Evolutionary conservation across 1,140 invertebrate genomes (phyloP).

Genomic region (Bombus confusus): DNA sequence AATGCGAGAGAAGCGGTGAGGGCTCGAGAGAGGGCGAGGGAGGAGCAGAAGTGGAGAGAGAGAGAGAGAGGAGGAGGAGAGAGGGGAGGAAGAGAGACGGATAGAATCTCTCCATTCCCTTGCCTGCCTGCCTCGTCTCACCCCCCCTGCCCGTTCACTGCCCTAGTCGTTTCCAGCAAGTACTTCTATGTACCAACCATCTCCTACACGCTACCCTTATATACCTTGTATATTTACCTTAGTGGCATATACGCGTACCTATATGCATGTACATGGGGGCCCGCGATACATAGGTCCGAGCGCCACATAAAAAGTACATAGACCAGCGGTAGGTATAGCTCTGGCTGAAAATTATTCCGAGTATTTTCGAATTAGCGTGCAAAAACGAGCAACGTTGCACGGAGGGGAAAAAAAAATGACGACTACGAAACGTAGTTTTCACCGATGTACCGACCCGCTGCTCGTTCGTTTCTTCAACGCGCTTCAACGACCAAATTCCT

Average conservation of each 20-base stretch:
- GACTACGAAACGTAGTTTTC: constrained; percentile 39
- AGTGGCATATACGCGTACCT: constrained; percentile 62
- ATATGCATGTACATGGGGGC: constrained; percentile 41
- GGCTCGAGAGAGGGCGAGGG: background rate
- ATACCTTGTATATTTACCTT: constrained; percentile 78
- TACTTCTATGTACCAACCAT: constrained; percentile 80
- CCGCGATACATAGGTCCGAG: constrained; percentile 64
- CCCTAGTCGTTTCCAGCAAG: constrained; percentile 81
- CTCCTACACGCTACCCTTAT: constrained; percentile 80
- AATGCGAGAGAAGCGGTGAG: constrained; percentile 16
- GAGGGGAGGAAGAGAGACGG: constrained; percentile 36
- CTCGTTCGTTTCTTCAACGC: constrained; percentile 30
- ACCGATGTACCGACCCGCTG: background rate
- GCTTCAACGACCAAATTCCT: background rate
- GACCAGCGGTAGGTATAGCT: constrained; percentile 51
- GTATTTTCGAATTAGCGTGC: constrained; percentile 71
- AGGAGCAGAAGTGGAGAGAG: constrained; percentile 8
- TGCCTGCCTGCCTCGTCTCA: constrained; percentile 41
- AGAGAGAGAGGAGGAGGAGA: constrained; percentile 14
- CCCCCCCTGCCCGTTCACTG: constrained; percentile 65
- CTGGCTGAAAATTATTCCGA: constrained; percentile 70
- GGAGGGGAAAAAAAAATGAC: background rate
- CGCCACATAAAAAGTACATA: constrained; percentile 66
- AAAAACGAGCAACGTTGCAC: constrained; percentile 51
- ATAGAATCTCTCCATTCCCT: constrained; percentile 62